These are phyloP conservation scores for Naja naja DNA, from an alignment of 2,113 vertebrate species.

Conservation along the genomic window DNA sequence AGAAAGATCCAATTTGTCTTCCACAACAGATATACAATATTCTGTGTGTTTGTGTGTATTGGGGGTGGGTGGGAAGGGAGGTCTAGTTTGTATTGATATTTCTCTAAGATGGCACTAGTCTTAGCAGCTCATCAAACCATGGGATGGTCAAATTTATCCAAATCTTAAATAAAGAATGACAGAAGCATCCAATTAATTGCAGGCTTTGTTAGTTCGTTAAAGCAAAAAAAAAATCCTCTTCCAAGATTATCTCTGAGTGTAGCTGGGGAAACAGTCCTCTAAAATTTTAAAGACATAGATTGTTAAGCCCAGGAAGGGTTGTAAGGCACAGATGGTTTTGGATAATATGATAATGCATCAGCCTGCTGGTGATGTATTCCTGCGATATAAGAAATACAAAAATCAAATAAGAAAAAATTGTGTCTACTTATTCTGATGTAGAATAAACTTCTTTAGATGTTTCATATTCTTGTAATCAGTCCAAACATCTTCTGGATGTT, in stretches of 20 bases:
- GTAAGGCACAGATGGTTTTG: not conserved
- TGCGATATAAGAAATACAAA: not conserved
- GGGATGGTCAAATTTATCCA: not conserved
- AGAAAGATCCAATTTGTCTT: not conserved
- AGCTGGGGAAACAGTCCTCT: not conserved
- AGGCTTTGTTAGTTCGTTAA: not conserved
- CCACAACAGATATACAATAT: too few relatives aligned
- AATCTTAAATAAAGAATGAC: not conserved
- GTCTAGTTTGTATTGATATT: not conserved
- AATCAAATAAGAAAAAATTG: not conserved
- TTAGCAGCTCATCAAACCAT: not conserved
- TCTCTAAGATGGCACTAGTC: not conserved
- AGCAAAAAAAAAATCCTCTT: not conserved
- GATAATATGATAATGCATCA: not conserved
- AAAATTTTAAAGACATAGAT: not conserved
- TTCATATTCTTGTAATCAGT: not conserved
- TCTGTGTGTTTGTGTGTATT: too few relatives aligned
- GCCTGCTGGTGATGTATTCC: not conserved
- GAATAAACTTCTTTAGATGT: not conserved
- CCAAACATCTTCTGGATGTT: not conserved
- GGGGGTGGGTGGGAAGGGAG: too few relatives aligned
- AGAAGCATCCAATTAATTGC: not conserved
- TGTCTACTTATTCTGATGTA: not conserved
- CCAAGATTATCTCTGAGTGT: not conserved
- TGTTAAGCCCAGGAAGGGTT: not conserved